Base-by-base conservation (phyloP, 1,140 invertebrate species). In the Tachypleus tridentatus region DNA sequence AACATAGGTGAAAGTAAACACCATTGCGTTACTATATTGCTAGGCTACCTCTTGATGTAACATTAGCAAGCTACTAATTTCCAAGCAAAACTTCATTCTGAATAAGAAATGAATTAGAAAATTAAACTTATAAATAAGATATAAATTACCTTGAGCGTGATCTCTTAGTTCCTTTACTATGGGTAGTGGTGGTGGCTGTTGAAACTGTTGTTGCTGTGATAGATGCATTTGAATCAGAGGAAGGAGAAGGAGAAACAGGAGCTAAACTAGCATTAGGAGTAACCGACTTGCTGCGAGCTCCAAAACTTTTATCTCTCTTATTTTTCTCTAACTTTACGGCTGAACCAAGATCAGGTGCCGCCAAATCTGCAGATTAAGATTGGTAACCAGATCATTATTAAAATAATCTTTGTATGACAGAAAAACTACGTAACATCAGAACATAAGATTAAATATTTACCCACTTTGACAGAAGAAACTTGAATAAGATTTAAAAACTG, bases 131-230 rank as follows among this genome's bases (percentile, higher is more conserved):
- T 29, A 29, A 29, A 29, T 29, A 29, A 29, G 2, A 29, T 29
- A 86, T 86, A 85, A 82, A 88, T 86, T 88, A 89, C 82, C 86
- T 80, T 63, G 64, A 69, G 47, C 87, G 80, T 57, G 87, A 84
- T 72, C 89, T 78, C 73, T 89, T 90, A 67, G 78, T 80, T 70
- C 82, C 82, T 73, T 84, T 84, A 70, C 68, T 66, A 8, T 76
- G 78, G 64, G 79, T 77, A 62, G 80, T 80, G 61, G 80, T 80
- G 73, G 83, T 79, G 68, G 82, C 80, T 69, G 82, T 73, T 60
- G 79, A 64, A 77, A 77, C 74, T 49, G 70, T 69, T 50, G 65
- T 69, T 8, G 69, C 66, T 65, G 77, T 80, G 66, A 79, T 77
- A 49, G 80, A 77, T 58, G 61, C 60, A 62, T 79, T 80, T 67